phyloP scores from a whole-genome alignment of 2,797 vertebrate species.

The Protonibea diacanthus region DNA sequence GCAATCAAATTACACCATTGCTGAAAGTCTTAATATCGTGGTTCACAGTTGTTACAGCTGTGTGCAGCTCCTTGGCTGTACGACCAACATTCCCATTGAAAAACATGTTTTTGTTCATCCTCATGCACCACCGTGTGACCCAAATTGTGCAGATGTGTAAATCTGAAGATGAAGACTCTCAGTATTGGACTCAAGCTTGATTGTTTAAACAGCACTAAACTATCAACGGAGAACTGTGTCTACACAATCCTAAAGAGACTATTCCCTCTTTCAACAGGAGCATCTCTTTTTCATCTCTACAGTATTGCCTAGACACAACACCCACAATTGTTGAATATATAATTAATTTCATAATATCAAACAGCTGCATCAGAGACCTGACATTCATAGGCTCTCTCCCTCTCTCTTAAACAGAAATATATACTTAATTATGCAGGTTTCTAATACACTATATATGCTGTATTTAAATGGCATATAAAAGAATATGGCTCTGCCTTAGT shows the following conservation, averaged over 20 bases:
- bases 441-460: not conserved
- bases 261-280: constrained; percentile 34
- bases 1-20: constrained; percentile 15
- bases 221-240: constrained; percentile 44
- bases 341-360: constrained; percentile 30
- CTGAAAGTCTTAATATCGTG: constrained; percentile 3
- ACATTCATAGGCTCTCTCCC: not conserved
- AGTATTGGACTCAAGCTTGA: constrained; percentile 41
- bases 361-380: constrained; percentile 7
- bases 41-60: constrained; percentile 17
- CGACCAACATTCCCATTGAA: constrained; percentile 10
- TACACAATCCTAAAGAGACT: constrained; percentile 27
- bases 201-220: constrained; percentile 55
- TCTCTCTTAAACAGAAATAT: constrained; percentile 2
- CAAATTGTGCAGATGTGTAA: constrained; percentile 41
- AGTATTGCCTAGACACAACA: constrained; percentile 22
- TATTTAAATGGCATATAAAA: not conserved
- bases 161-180: constrained; percentile 51
- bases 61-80: constrained; percentile 13
- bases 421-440: not conserved
- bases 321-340: constrained; percentile 8
- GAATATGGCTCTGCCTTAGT: not conserved
- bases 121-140: not conserved
- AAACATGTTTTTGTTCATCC: constrained; percentile 8
- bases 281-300: constrained; percentile 23